phyloP scores from a whole-genome alignment of 2,888 invertebrate species.

The Rhaphigaster nebulosa region DNA sequence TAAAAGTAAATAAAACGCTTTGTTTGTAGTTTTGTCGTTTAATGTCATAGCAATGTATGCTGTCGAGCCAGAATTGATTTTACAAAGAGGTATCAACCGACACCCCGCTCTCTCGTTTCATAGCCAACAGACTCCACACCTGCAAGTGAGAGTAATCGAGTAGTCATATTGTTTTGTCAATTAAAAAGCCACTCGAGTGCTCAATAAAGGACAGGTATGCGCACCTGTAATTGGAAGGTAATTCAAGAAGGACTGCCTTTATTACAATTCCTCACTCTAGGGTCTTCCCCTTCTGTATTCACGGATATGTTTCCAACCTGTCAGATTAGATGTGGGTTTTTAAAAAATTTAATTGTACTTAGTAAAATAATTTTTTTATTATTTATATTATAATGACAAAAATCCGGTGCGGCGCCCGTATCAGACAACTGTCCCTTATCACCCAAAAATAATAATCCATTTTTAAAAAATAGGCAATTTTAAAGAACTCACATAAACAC shows the following conservation, averaged over 20 bases:
- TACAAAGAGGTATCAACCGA: not conserved
- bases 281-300: not conserved
- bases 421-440: too few relatives aligned
- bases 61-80: not conserved
- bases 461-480: too few relatives aligned
- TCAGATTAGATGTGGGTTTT: not conserved
- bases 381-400: too few relatives aligned
- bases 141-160: not conserved
- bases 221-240: conserved; percentile 2
- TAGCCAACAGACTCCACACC: not conserved
- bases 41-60: not conserved
- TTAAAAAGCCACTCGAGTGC: conserved; percentile 2
- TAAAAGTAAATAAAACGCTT: not conserved
- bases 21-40: not conserved
- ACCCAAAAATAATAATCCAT: too few relatives aligned
- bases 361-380: too few relatives aligned
- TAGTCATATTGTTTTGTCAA: conserved; percentile 17
- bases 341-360: too few relatives aligned
- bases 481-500: too few relatives aligned
- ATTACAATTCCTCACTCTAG: not conserved
- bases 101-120: not conserved
- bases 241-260: not conserved
- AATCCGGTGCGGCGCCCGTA: too few relatives aligned
- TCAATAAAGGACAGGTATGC: conserved; percentile 16
- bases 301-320: not conserved